Base-by-base conservation (phyloP, 2,113 vertebrate genomes). In the Fulmarus glacialis region DNA sequence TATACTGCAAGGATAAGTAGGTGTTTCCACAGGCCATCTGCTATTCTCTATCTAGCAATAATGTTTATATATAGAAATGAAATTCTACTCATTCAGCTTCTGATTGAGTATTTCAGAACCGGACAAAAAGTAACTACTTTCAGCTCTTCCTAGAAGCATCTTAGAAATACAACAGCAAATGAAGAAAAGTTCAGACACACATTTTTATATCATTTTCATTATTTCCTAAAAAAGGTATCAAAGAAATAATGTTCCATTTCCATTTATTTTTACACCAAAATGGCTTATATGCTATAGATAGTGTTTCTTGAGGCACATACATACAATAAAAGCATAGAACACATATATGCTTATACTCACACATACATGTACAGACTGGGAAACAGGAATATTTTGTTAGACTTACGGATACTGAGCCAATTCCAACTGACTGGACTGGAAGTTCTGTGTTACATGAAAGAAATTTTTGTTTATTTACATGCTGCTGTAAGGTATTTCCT, bases 211-310 rank as follows among this genome's bases (percentile, higher is more conserved):
- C 3, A 8, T 74, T 93, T 87, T 71, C 64, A 97, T 84, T 95
- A 91, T 91, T 97, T 92, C 55, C 71, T 92, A 88, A 86, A 68
- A 83, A 45, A 53, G 26, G 7, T 75, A 47, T 91, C 47, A 93
- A 96, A 89, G 36, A 97, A 91, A 97, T 82, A 59, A 68, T 92
- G 40, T 63, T 95, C 58, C 3, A 34, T 94, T 96, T 94, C 70
- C 62, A 81, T n/a, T 52, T 30, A 0, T 56, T 96, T 87, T 70
- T 94, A 55, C 15, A 74, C 2, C 17, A 53, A 80, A 80, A 48
- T 58, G 17, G 5, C 16, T 6, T 74, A 5, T 87, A 29, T 50
- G 16, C 12, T 84, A 47, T n/a, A 62, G 12, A 40, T 23, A 40
- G 13, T 62, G 56, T 74, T 80, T 63, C 34, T 80, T 58, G 18